phyloP scores from a whole-genome alignment of 2,888 invertebrate species.

The Synanthedon formicaeformis region DNA sequence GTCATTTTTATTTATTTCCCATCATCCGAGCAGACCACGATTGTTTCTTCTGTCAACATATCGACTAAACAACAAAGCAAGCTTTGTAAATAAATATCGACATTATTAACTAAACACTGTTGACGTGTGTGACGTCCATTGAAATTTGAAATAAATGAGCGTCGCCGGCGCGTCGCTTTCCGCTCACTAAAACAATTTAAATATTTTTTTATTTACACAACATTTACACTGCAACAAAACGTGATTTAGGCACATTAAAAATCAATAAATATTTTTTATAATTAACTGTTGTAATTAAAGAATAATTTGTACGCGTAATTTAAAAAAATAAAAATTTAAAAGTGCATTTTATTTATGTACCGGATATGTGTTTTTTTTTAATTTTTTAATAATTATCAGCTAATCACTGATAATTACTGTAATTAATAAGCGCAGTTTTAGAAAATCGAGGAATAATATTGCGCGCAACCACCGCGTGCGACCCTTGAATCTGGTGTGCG shows the following conservation, averaged over 20 bases:
- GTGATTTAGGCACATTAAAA: no score
- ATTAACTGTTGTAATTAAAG: no score
- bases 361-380: constrained; percentile 1
- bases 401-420: constrained; percentile 1
- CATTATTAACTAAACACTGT: neutral
- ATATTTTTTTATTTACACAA: no score
- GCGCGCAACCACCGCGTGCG: constrained; percentile 68
- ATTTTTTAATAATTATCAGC: neutral
- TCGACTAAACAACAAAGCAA: no score
- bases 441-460: constrained; percentile 11
- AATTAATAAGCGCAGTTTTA: neutral
- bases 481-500: constrained; percentile 60
- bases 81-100: neutral
- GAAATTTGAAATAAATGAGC: neutral
- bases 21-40: constrained; percentile 11
- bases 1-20: constrained; percentile 37
- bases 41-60: neutral
- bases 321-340: no score
- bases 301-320: no score
- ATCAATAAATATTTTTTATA: no score
- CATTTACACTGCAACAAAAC: no score
- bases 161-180: neutral
- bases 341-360: no score
- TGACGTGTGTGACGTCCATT: neutral
- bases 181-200: no score